Evolutionary conservation across 2,797 vertebrate species (phyloP).

Genomic region (Sebastes nivosus): DNA sequence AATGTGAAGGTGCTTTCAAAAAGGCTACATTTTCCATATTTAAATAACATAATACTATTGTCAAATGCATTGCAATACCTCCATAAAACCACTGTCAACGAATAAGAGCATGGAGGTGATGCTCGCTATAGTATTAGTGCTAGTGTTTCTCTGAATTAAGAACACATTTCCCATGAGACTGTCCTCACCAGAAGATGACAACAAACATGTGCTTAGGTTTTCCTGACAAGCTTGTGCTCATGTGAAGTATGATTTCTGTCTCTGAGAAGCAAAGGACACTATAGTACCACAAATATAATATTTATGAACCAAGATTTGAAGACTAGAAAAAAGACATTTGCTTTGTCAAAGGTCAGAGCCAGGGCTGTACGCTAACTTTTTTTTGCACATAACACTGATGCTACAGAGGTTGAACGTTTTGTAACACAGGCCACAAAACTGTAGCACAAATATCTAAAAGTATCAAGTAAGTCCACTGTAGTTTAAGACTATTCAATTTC

Average conservation of each 20-base stretch:
- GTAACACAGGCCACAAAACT: too few species aligned
- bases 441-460: too few species aligned
- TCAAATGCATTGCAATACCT: background rate
- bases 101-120: background rate
- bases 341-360: too few species aligned
- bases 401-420: too few species aligned
- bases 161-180: background rate
- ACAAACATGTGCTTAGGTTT: background rate
- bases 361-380: too few species aligned
- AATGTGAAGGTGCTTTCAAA: constrained; percentile 3
- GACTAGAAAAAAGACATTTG: too few species aligned
- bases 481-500: too few species aligned
- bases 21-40: background rate
- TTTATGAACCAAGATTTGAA: accelerated
- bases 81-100: background rate
- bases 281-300: too few species aligned
- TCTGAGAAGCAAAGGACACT: background rate
- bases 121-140: background rate
- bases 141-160: background rate
- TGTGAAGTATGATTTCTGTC: background rate
- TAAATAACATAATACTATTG: background rate
- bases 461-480: too few species aligned
- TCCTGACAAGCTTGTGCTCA: background rate
- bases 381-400: too few species aligned
- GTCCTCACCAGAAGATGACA: background rate